These are phyloP conservation scores for Eupithecia subfuscata DNA, from an alignment of 2,888 invertebrate species.

Conservation along the genomic window DNA sequence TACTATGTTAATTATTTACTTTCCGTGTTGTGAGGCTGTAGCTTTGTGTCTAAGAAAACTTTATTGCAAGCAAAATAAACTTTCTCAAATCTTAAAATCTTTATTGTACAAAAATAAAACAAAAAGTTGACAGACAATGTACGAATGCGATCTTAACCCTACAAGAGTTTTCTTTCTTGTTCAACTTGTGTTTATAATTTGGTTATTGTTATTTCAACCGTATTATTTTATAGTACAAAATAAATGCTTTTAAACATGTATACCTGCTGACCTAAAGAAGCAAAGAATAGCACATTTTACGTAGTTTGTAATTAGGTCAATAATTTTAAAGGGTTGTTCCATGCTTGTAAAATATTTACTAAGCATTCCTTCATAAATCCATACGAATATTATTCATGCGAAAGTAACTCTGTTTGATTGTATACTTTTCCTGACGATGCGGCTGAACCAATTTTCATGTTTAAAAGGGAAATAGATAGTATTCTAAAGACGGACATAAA, in stretches of 20 bases:
- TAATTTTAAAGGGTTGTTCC: not conserved
- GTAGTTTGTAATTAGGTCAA: not conserved
- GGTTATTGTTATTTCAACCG: not conserved
- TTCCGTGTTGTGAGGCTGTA: not conserved
- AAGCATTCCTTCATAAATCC: not conserved
- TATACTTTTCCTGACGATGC: not conserved
- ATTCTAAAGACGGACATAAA: not conserved
- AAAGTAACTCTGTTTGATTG: not conserved
- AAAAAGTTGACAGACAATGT: too few species aligned
- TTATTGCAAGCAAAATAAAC: not conserved
- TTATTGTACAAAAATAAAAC: too few species aligned
- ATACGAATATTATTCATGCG: not conserved
- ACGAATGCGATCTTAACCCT: too few species aligned
- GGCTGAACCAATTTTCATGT: not conserved
- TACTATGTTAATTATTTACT: not conserved
- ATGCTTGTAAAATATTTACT: not conserved
- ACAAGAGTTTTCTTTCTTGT: not conserved
- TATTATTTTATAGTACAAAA: not conserved
- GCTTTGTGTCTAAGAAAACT: not conserved
- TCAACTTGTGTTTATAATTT: not conserved
- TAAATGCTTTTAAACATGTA: not conserved
- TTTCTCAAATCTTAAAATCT: not conserved
- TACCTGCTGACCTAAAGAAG: not conserved
- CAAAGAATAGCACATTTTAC: not conserved
- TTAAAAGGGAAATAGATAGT: not conserved